Percentiles rank a stretch among this genome's conserved stretches.
phyloP scores from a whole-genome alignment of 2,113 vertebrate genomes.

The Scalopus aquaticus region DNA sequence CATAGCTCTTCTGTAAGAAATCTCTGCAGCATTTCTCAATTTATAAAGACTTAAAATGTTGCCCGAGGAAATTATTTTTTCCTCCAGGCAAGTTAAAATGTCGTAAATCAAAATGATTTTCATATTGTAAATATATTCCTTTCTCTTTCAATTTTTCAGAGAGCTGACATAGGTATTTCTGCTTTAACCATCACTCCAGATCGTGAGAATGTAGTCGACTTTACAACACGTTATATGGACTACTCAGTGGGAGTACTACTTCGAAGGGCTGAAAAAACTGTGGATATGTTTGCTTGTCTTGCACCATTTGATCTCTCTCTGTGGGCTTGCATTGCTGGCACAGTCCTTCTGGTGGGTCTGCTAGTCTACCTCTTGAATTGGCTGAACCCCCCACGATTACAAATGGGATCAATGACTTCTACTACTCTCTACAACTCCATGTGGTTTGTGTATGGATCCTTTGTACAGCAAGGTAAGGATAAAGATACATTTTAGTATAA shows the following conservation, averaged over 20 bases:
- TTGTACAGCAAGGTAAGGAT: constrained; percentile 97
- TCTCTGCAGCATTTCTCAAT: constrained; percentile 35
- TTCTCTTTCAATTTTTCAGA: constrained; percentile 85
- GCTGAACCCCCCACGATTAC: constrained; percentile 96
- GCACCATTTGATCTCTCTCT: constrained; percentile 97
- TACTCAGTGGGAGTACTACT: constrained; percentile 97
- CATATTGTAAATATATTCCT: constrained; percentile 7
- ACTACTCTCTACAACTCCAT: constrained; percentile 99
- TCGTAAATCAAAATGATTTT: constrained; percentile 48
- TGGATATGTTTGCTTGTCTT: constrained; percentile 99
- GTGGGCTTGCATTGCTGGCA: constrained; percentile 98
- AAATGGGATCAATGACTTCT: constrained; percentile 97
- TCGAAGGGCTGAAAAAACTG: constrained; percentile 95
- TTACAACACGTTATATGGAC: constrained; percentile 98
- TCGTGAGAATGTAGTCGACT: constrained; percentile 97
- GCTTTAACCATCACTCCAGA: constrained; percentile 98
- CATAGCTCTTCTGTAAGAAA: not conserved
- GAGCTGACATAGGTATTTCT: constrained; percentile 97
- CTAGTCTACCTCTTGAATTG: constrained; percentile 98
- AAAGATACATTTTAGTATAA: not conserved
- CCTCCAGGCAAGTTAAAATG: constrained; percentile 4
- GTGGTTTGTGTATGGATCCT: constrained; percentile 99
- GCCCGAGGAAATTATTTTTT: constrained; percentile 46
- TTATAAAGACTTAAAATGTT: not conserved
- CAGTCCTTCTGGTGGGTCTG: constrained; percentile 94